Evolutionary conservation across 2,113 vertebrate genomes (phyloP).

Genomic region (Budorcas taxicolor): DNA sequence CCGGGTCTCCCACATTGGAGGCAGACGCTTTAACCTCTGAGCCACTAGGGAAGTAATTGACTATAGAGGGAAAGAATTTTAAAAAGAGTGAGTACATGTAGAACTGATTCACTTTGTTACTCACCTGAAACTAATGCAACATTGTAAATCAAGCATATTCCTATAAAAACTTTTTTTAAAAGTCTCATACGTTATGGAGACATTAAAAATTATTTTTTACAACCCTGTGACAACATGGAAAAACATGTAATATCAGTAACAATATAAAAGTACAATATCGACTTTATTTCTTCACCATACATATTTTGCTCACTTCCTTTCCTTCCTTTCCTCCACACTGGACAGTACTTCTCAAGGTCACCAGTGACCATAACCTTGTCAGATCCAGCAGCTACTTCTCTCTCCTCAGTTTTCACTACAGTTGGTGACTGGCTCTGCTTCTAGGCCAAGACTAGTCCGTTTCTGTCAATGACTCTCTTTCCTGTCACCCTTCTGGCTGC

Average conservation of each 20-base stretch:
- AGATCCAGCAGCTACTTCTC: background rate
- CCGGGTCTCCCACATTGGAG: too few species aligned
- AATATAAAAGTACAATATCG: background rate
- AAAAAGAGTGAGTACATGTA: background rate
- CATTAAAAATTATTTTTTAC: background rate
- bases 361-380: background rate
- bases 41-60: background rate
- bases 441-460: background rate
- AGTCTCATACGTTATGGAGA: background rate
- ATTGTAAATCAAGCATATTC: background rate
- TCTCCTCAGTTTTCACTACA: background rate
- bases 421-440: background rate
- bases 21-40: too few species aligned
- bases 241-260: background rate
- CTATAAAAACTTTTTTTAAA: background rate
- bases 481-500: background rate
- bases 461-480: background rate
- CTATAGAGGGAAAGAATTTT: background rate
- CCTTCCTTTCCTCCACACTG: background rate
- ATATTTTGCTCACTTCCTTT: background rate
- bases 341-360: background rate
- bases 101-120: background rate
- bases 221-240: background rate
- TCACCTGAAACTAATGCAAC: background rate
- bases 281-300: background rate